Percentiles rank a stretch among this genome's conserved stretches.
Evolutionary conservation across 1,140 invertebrate species (phyloP).

Genomic region (Euwallacea fornicatus): DNA sequence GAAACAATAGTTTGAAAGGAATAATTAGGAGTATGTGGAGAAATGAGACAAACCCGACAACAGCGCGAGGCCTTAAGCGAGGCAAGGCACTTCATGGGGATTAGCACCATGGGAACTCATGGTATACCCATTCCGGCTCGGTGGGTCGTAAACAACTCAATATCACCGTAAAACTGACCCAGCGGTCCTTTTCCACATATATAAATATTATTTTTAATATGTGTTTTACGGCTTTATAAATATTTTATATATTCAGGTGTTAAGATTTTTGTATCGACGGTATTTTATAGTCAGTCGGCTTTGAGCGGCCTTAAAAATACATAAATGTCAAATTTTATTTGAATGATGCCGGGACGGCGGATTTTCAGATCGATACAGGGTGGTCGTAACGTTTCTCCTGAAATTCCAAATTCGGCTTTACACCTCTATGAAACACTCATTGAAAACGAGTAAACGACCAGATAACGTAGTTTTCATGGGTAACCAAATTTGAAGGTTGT

Average conservation of each 20-base stretch:
- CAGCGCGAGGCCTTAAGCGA: conserved; percentile 11
- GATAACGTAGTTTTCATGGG: too few species aligned
- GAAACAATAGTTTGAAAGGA: not conserved
- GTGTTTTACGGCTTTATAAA: conserved; percentile 55
- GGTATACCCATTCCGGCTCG: conserved; percentile 29
- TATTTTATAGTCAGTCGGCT: conserved; percentile 44
- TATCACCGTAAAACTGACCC: conserved; percentile 48
- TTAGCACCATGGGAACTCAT: conserved; percentile 34
- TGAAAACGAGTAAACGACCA: too few species aligned
- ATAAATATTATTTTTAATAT: conserved; percentile 57
- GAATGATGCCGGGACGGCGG: conserved; percentile 30
- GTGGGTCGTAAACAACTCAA: conserved; percentile 49
- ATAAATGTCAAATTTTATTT: conserved; percentile 47
- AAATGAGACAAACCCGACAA: conserved; percentile 8
- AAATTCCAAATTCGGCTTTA: too few species aligned
- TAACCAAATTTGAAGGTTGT: too few species aligned
- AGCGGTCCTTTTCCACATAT: conserved; percentile 53
- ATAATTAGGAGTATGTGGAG: not conserved
- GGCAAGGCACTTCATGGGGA: conserved; percentile 27
- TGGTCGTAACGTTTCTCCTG: not conserved
- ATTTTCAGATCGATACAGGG: conserved; percentile 14
- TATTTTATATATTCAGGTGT: conserved; percentile 56
- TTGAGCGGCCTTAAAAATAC: conserved; percentile 42
- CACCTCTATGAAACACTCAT: too few species aligned
- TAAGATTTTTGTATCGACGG: conserved; percentile 49